Base-by-base conservation (phyloP, 2,888 invertebrate species). In the Metalampra italica region DNA sequence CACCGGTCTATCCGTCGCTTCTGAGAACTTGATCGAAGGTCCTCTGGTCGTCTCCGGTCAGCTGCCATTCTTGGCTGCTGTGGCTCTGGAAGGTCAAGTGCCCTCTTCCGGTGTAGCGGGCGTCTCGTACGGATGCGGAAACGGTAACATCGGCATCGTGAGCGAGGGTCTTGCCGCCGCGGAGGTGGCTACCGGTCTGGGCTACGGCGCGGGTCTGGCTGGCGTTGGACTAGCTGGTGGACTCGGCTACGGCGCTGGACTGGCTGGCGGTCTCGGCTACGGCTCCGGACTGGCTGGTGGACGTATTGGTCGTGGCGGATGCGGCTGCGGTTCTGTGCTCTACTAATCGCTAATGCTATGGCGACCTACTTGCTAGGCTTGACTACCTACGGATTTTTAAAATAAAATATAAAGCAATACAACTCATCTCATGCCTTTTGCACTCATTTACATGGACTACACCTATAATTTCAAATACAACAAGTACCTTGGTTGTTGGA, bases 21-120 rank as follows among this genome's bases (percentile, higher is more conserved):
- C 78, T 5, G 75, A 80, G 49, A 75, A 77, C 47, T 64, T 56
- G 3, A 71, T 74, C 11, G 63, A 67, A 44, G 76, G 76, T 0
- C 43, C 60, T 29, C 39, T 72, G 1, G 22, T 53, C 12, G 55
- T 73, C 0, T 46, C 58, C 7, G 74, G 73, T 0, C 64, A 64
- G 36, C 68, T 73, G 42, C 74, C 74, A 1, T 60, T 73, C 5
- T 46, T 61, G 0, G 73, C 74, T 3, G 52, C 60, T 0, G 69
- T 72, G 7, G 52, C 60, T 47, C 73, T 70, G 39, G 47, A 52
- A 2, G 73, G 73, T 0, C 53, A 54, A 7, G 51, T 74, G 11
- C 62, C 66, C 5, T 64, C 74, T n/a, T 53, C 50, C n/a, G 74
- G 71, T 7, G 47, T 52, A 0, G 64, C 70, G 0, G 56, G 64